Evolutionary conservation across 2,888 invertebrate species (phyloP).

Genomic region (Sarcophaga caerulescens): DNA sequence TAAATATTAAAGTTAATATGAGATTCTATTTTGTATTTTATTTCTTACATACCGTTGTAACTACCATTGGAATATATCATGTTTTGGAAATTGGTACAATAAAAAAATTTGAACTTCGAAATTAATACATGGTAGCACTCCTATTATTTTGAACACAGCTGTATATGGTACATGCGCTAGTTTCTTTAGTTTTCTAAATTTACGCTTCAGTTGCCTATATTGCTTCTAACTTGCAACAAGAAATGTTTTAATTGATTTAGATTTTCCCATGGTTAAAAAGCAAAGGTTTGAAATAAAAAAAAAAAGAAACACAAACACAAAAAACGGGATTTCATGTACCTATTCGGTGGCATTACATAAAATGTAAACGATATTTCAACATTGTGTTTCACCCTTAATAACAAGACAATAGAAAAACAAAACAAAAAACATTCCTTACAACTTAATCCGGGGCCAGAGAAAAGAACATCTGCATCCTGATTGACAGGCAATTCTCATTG

Average conservation of each 20-base stretch:
- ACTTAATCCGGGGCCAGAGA: slow-evolving; percentile 51
- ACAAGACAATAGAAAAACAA: slow-evolving; percentile 37
- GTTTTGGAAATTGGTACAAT: no score
- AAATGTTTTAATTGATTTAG: slow-evolving; percentile 50
- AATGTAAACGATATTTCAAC: slow-evolving; percentile 64
- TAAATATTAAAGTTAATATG: no score
- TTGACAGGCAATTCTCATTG: slow-evolving; percentile 33
- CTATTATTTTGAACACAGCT: no score
- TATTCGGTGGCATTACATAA: slow-evolving; percentile 65
- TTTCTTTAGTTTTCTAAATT: neutral
- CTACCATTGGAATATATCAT: no score
- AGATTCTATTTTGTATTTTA: no score
- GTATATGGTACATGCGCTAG: neutral
- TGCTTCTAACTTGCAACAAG: neutral
- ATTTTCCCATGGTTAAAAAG: slow-evolving; percentile 42
- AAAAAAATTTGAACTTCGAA: no score
- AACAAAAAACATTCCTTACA: slow-evolving; percentile 51
- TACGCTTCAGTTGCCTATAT: no score
- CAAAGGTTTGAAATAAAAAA: neutral
- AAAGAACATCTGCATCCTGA: slow-evolving; percentile 73
- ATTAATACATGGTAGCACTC: no score
- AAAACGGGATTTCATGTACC: slow-evolving; percentile 54
- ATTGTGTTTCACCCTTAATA: slow-evolving; percentile 48
- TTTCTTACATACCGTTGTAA: no score
- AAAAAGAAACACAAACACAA: slow-evolving; percentile 37